Evolutionary conservation across 2,113 vertebrate genomes (phyloP).

Genomic region (Felis catus): F.catus_Fca126_mat1.0 CM031411.1:93829501-93830000

Average conservation of each 20-base stretch:
- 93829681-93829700: conserved; percentile 30
- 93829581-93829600: conserved; percentile 19
- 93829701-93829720: neutral
- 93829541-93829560: neutral
- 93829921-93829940: neutral
- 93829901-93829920: conserved; percentile 44
- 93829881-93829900: neutral
- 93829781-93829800: conserved; percentile 37
- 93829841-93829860: conserved; percentile 41
- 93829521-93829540: neutral
- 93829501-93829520: neutral
- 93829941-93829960: conserved; percentile 41
- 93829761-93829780: conserved; percentile 46
- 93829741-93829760: conserved; percentile 34
- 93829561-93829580: neutral
- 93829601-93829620: neutral
- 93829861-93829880: neutral
- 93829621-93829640: neutral
- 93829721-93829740: conserved; percentile 29
- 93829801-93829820: conserved; percentile 10
- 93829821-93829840: conserved; percentile 52
- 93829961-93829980: neutral
- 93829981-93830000: conserved; percentile 14
- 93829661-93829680: conserved; percentile 45
- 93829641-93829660: conserved; percentile 2